phyloP scores from a whole-genome alignment of 2,113 vertebrate species.

The Pseudonaja textilis region DNA sequence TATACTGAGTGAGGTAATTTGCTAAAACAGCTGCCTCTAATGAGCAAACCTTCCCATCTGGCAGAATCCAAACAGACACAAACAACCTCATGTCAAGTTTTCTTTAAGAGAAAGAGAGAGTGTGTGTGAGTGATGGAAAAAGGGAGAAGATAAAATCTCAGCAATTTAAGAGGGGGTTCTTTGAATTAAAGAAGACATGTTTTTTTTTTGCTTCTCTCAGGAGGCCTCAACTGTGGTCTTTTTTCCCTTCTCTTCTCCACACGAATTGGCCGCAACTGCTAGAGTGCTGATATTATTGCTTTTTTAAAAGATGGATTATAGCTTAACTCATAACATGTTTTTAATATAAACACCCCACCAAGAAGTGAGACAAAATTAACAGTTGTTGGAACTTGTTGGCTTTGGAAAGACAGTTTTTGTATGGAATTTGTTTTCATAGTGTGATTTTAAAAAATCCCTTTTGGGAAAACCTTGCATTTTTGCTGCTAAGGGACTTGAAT shows the following conservation, averaged over 20 bases:
- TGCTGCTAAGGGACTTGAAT: constrained; percentile 23
- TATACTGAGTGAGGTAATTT: constrained; percentile 75
- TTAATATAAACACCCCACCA: constrained; percentile 43
- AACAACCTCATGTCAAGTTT: constrained; percentile 58
- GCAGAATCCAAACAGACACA: constrained; percentile 64
- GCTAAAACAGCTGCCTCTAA: constrained; percentile 76
- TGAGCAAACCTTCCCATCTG: constrained; percentile 77
- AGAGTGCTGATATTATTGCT: constrained; percentile 33
- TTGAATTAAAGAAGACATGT: constrained; percentile 29
- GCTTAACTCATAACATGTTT: constrained; percentile 50
- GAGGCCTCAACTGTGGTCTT: background rate
- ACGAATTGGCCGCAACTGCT: constrained; percentile 1
- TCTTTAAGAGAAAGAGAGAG: constrained; percentile 7
- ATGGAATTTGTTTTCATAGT: constrained; percentile 37
- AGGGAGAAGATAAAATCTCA: constrained; percentile 49
- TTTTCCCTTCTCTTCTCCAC: constrained; percentile 6
- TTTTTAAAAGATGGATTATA: constrained; percentile 41
- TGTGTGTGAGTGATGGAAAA: constrained; percentile 7
- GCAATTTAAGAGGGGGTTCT: constrained; percentile 5
- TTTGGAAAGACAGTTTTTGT: constrained; percentile 36
- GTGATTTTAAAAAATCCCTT: background rate
- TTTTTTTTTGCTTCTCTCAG: background rate
- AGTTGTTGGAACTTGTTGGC: constrained; percentile 45
- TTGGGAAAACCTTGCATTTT: constrained; percentile 15
- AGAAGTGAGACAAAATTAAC: constrained; percentile 50